phyloP scores from a whole-genome alignment of 2,888 invertebrate species.

The Pyrrhosoma nymphula region DNA sequence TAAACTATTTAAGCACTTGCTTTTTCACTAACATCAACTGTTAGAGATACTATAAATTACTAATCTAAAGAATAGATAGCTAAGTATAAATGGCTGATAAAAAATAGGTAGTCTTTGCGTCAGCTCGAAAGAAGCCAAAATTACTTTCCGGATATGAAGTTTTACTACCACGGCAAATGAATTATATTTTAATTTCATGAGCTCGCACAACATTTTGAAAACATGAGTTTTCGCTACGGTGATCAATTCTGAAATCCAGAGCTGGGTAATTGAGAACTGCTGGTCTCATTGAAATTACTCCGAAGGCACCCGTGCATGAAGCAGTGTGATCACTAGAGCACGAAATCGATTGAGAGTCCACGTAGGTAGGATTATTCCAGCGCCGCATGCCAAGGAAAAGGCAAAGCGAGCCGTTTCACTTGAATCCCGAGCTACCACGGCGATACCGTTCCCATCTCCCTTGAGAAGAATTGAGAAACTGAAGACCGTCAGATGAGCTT shows the following conservation, averaged over 20 bases:
- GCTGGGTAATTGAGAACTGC: not conserved
- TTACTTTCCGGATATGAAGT: too few species aligned
- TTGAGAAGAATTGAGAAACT: not conserved
- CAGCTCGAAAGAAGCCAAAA: too few species aligned
- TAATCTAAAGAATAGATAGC: too few species aligned
- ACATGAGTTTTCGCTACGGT: not conserved
- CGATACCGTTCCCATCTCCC: not conserved
- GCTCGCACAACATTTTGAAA: not conserved
- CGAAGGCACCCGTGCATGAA: not conserved
- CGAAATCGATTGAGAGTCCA: conserved; percentile 14
- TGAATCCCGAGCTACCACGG: not conserved
- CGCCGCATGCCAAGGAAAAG: not conserved
- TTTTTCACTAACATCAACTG: too few species aligned
- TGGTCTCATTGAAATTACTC: not conserved
- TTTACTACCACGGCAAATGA: too few species aligned
- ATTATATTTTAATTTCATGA: too few species aligned
- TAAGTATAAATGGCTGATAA: too few species aligned
- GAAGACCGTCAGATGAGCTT: not conserved
- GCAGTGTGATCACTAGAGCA: not conserved
- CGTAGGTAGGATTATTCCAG: not conserved
- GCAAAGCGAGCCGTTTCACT: not conserved
- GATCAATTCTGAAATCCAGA: not conserved
- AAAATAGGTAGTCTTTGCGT: too few species aligned
- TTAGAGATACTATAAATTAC: too few species aligned
- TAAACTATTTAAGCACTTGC: too few species aligned